Evolutionary conservation across 2,888 invertebrate species (phyloP).

Genomic region (Tenthredo scrophulariae): DNA sequence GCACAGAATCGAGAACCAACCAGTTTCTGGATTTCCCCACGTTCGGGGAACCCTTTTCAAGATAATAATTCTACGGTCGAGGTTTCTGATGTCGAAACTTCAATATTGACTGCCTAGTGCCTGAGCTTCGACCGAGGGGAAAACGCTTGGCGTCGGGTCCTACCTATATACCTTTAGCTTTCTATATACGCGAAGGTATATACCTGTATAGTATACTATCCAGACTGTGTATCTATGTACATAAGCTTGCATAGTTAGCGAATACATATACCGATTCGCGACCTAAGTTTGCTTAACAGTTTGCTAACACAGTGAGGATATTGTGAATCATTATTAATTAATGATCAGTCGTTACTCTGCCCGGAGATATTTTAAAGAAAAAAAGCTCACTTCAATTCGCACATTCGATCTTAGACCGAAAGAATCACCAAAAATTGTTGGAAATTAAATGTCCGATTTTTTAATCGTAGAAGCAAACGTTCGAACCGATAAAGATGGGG

Average conservation of each 20-base stretch:
- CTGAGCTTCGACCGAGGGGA: slow-evolving; percentile 13
- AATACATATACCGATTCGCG: slow-evolving; percentile 4
- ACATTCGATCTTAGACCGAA: no score
- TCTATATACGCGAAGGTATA: neutral
- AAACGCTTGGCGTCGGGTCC: neutral
- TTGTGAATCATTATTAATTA: neutral
- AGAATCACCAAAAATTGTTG: no score
- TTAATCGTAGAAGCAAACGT: no score
- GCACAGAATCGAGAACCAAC: neutral
- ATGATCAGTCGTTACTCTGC: neutral
- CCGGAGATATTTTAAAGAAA: no score
- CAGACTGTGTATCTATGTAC: slow-evolving; percentile 2
- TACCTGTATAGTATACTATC: neutral
- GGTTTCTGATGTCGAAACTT: slow-evolving; percentile 49
- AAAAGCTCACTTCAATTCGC: no score
- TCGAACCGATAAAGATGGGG: no score
- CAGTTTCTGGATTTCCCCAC: slow-evolving; percentile 27
- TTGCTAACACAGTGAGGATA: neutral
- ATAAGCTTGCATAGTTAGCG: slow-evolving; percentile 4
- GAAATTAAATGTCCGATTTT: no score
- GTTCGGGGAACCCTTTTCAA: slow-evolving; percentile 12
- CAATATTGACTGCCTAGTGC: slow-evolving; percentile 47
- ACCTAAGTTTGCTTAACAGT: neutral
- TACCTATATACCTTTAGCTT: neutral
- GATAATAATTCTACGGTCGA: slow-evolving; percentile 50